phyloP scores from a whole-genome alignment of 2,888 invertebrate genomes.

The Tetheella fluctuosa region DNA sequence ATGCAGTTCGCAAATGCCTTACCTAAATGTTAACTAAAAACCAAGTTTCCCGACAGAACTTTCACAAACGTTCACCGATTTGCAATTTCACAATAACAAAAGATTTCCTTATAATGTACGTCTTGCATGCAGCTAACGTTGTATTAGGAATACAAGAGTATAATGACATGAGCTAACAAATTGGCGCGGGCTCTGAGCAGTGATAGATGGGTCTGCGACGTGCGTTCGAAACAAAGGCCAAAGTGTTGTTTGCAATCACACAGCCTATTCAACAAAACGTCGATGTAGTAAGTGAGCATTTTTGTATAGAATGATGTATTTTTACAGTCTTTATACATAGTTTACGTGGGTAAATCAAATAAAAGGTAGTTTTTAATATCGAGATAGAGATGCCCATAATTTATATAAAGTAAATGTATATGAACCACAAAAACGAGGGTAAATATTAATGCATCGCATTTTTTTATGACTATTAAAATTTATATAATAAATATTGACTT shows the following conservation, averaged over 20 bases:
- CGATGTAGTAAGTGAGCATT: constrained; percentile 44
- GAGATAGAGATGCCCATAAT: no score
- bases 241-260: constrained; percentile 77
- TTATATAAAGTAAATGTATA: no score
- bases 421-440: no score
- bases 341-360: background rate
- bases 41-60: background rate
- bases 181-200: constrained; percentile 64
- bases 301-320: constrained; percentile 12
- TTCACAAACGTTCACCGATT: constrained; percentile 1
- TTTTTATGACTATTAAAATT: no score
- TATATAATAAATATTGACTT: no score
- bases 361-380: no score
- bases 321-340: background rate
- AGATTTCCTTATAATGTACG: background rate
- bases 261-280: constrained; percentile 68
- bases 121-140: constrained; percentile 8
- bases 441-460: no score
- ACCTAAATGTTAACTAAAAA: background rate
- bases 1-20: background rate
- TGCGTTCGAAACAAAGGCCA: constrained; percentile 74
- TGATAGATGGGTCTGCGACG: constrained; percentile 73
- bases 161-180: constrained; percentile 70
- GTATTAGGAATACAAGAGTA: constrained; percentile 39
- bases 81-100: constrained; percentile 2